Conservation (phyloP, 2,113 vertebrate genomes). For the Piaya cayana region DNA sequence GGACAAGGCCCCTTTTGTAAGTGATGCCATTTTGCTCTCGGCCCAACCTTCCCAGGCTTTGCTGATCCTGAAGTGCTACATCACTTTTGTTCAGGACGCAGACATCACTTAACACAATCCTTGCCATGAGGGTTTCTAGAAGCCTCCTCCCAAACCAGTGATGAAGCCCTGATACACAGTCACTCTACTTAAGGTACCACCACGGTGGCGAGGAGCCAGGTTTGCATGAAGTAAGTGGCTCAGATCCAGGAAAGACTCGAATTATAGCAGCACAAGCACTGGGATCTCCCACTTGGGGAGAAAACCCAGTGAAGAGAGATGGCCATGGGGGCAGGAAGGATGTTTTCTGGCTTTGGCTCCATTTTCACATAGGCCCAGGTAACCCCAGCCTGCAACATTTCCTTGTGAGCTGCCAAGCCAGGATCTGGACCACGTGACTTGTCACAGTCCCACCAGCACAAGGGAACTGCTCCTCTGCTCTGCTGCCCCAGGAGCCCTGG, state of each 20-base stretch:
- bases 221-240: background rate
- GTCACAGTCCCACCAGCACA: accelerated
- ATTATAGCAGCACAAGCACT: accelerated
- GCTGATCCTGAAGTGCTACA: background rate
- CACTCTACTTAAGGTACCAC: background rate
- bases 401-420: background rate
- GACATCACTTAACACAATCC: background rate
- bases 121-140: background rate
- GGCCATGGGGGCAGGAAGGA: background rate
- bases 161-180: accelerated
- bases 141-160: background rate
- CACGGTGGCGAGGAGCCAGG: background rate
- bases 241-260: background rate
- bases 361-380: accelerated
- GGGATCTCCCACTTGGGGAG: background rate
- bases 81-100: background rate
- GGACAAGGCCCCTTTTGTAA: background rate
- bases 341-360: background rate
- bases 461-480: background rate
- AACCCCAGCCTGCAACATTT: background rate
- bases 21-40: background rate
- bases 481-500: background rate
- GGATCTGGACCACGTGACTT: accelerated
- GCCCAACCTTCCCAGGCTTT: background rate
- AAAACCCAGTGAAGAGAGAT: accelerated